Evolutionary conservation across 2,888 invertebrate genomes (phyloP), one percentile per base, ranked within the genome.

Genomic region (Cenopis cana): DNA sequence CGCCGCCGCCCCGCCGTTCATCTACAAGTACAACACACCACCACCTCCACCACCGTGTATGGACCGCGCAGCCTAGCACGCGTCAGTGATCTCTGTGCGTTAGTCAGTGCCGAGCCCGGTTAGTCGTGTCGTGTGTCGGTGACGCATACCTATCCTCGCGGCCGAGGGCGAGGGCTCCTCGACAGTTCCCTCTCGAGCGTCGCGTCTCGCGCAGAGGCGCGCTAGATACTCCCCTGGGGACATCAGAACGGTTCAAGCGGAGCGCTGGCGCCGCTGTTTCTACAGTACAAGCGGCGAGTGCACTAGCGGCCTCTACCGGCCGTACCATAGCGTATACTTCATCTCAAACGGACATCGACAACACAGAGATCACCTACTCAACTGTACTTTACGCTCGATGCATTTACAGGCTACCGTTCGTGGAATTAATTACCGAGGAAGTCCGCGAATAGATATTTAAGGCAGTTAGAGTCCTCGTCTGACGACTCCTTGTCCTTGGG

Each of bases 371-470:
- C 87, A 85, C 87, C 89, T 88, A 87, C 81, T 77, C 78, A 77
- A 83, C 80, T 79, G 56, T 79, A 79, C 64, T 65, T 46, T 41
- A 56, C 65, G 12, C 56, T 52, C 59, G 68, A 87, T 84, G 86
- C 86, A 82, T 79, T 77, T 76, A 78, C 74, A 76, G 57, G 73
- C 73, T 69, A 74, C 36, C 75, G 69, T 57, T 74, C 75, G 77
- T 80, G 79, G 74, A 86, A 88, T 95, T 95, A 86, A 88, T 95
- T 95, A 95, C 95, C 95, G 93, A 95, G 93, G 83, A 95, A 91
- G 87, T 95, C 95, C 89, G 95, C 95, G 91, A 95, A 95, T 89
- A 95, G 94, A 91, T 95, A 95, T 94, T 94, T 95, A 92, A 95
- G 95, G 95, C 95, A 95, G 95, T 95, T 95, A 93, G 94, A 94